Evolutionary conservation across 2,888 invertebrate species (phyloP), one percentile per base, ranked within the genome.

Genomic region (Platypus cylindrus): DNA sequence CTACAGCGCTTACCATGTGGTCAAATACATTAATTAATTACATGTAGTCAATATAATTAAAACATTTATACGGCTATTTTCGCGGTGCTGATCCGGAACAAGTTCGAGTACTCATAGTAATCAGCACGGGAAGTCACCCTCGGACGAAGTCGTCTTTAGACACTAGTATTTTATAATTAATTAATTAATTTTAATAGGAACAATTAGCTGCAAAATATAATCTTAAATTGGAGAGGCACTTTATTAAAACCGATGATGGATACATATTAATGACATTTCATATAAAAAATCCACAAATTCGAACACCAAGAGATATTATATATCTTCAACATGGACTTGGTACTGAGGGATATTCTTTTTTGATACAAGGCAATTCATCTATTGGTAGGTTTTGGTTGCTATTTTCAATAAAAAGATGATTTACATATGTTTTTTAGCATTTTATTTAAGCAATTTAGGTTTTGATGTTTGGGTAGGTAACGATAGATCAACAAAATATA

Each of bases 241-340:
- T 67, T 1, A 68, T 79, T 1, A 58, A 66, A n/a, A 87, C 89
- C 0, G 65, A 71, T n/a, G 89, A 89, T 57, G 85, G 84, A 2
- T 89, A 82, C 54, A 67, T 85, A 25, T 62, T 89, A 24, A 76
- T 74, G 2, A 27, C 47, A 17, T 44, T 41, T 32, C 32, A 47
- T 27, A 30, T 42, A 9, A 42, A 38, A n/a, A 30, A 32, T 8
- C 34, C 23, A 20, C 4, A 18, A 4, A 15, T 16, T 2, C 5
- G 11, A 5, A 36, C 11, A 12, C 12, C 15, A 34, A 33, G 39
- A 20, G 41, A 38, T 28, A 40, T 44, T n/a, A 30, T 46, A 25
- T 27, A 45, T n/a, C 8, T 48, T n/a, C 46, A 46, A 25, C 46
- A 46, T 32, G 48, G 48, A 3, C 30, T 48, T 14, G 37, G 37